A percentile compares a stretch with the other conserved stretches of the same genome.
These are phyloP conservation scores for Siniperca scherzeri DNA, from an alignment of 2,797 vertebrate genomes.

Conservation along the genomic window DNA sequence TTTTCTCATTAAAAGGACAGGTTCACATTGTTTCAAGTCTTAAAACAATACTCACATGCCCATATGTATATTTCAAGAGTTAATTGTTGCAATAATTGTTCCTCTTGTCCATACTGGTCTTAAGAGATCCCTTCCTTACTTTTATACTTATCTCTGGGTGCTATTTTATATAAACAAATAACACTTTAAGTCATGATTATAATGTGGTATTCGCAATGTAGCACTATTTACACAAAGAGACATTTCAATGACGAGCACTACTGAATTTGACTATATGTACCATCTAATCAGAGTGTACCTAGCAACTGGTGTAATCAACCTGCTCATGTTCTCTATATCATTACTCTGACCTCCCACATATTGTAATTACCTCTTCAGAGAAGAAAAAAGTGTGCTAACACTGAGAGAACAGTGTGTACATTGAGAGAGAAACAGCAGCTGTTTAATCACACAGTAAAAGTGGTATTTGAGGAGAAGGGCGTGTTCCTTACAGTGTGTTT, in stretches of 20 bases:
- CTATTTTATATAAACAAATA: neutral
- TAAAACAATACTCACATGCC: too few species aligned
- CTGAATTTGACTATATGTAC: neutral
- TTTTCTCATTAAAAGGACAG: too few species aligned
- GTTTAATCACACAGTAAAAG: slow-evolving; percentile 16
- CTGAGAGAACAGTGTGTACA: neutral
- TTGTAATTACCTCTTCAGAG: slow-evolving; percentile 7
- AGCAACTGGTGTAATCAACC: slow-evolving; percentile 24
- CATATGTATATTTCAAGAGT: too few species aligned
- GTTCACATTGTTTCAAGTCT: too few species aligned
- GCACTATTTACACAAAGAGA: too few species aligned
- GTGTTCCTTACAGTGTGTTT: slow-evolving; percentile 12
- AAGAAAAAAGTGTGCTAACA: neutral
- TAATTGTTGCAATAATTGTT: too few species aligned
- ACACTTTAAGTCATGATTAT: too few species aligned
- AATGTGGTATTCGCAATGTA: neutral
- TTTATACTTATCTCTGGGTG: too few species aligned
- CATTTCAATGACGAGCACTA: neutral
- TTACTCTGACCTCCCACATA: slow-evolving; percentile 14
- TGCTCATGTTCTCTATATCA: slow-evolving; percentile 11
- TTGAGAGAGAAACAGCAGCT: slow-evolving; percentile 18
- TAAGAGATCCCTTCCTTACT: neutral
- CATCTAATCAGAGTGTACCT: slow-evolving; percentile 16
- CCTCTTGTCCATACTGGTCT: neutral
- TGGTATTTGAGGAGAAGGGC: slow-evolving; percentile 12